A percentile compares a stretch with the other conserved stretches of the same genome.
Conservation (phyloP, 2,797 vertebrate genomes). For the Cuniculus paca region DNA sequence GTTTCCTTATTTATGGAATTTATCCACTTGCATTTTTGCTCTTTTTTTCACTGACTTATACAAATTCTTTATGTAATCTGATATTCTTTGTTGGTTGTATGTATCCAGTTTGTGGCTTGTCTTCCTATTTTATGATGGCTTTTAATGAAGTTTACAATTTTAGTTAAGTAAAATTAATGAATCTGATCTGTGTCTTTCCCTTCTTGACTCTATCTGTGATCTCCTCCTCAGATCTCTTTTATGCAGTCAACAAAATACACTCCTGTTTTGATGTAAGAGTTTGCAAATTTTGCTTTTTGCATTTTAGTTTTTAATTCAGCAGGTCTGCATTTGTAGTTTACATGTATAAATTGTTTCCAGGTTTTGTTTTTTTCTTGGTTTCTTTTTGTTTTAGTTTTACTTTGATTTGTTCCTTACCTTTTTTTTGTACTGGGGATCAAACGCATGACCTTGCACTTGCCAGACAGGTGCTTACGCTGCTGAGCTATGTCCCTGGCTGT, state of each 20-base stretch:
- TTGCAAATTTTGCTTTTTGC: conserved; percentile 40
- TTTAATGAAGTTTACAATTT: conserved; percentile 54
- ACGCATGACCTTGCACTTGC: too few relatives aligned
- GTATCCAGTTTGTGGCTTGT: background rate
- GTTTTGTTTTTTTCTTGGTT: background rate
- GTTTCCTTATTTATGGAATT: conserved; percentile 28
- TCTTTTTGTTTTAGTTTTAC: conserved; percentile 38
- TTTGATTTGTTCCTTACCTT: conserved; percentile 24
- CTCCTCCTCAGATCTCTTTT: background rate
- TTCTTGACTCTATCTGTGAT: conserved; percentile 18
- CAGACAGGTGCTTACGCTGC: too few relatives aligned
- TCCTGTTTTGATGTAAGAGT: conserved; percentile 10
- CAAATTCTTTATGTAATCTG: background rate
- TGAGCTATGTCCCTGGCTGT: too few relatives aligned
- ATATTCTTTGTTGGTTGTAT: conserved; percentile 13
- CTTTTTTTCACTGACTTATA: conserved; percentile 59
- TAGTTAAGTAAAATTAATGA: conserved; percentile 15
- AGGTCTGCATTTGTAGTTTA: background rate
- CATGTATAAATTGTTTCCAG: background rate
- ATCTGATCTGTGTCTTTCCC: background rate
- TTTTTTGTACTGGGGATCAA: too few relatives aligned
- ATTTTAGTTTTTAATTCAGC: conserved; percentile 5
- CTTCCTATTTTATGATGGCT: conserved; percentile 25
- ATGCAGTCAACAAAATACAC: background rate
- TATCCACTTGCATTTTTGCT: background rate